Evolutionary conservation across 1,140 invertebrate genomes (phyloP), one percentile per base, ranked within the genome.

Genomic region (Drosophila guanche): DNA sequence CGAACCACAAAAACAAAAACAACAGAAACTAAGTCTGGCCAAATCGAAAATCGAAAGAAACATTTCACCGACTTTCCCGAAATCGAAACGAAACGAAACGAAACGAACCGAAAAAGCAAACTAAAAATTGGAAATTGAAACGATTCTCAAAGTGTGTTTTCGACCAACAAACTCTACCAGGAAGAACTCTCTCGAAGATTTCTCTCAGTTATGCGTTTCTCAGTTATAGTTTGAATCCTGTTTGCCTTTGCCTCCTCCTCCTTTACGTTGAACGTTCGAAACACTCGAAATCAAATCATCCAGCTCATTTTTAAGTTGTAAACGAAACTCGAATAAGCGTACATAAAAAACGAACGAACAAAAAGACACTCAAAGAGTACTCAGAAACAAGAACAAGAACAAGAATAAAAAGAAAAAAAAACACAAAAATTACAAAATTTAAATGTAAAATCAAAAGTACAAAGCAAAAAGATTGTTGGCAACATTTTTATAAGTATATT

Each of bases 381-480:
- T 53, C 27, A 22, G 47, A 33, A 52, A 45, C 20, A 40, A 52
- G 59, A 70, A 72, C 10, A 41, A 58, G 40, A 46, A 46, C 23
- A 42, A 58, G 40, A 46, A 46, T 20, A 42, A 14, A 33, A 53
- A 58, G 46, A 57, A 47, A 57, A 84, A 62, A 53, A 29, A 41
- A 81, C 54, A 74, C 50, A 63, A 54, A 55, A 37, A 37, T 76
- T 71, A 85, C 71, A 54, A 84, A 79, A 84, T 84, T 84, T 70
- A 83, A 84, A 84, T 70, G 75, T 71, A 80, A 85, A 86, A 86
- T 86, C 81, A 86, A 86, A 86, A 86, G 81, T 86, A 86, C 81
- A 86, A 86, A 86, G 77, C 69, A 88, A 80, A 83, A 85, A 86
- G 81, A 86, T 86, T 88, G 81, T 86, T 86, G 81, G 81, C 83